These are phyloP conservation scores for Scotopteryx bipunctaria DNA, from an alignment of 2,888 invertebrate species.

Conservation along the genomic window DNA sequence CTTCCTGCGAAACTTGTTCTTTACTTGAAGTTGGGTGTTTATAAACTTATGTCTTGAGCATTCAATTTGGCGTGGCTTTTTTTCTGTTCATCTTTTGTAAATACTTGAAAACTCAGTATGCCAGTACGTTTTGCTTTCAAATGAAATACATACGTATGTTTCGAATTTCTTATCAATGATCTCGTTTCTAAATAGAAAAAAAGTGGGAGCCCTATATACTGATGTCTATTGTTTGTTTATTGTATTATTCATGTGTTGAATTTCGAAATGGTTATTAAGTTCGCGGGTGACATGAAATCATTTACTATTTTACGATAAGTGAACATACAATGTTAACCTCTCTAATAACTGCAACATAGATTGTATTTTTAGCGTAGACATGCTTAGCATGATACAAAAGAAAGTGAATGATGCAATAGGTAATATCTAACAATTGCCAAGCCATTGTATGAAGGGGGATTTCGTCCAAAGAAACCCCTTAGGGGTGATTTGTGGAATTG, in stretches of 20 bases:
- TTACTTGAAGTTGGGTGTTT: constrained; percentile 14
- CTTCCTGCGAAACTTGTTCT: constrained; percentile 35
- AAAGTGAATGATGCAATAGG: no score
- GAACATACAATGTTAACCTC: not conserved
- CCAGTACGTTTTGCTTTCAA: no score
- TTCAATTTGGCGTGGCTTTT: constrained; percentile 20
- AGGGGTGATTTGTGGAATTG: no score
- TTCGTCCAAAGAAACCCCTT: no score
- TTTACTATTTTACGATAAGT: constrained; percentile 31
- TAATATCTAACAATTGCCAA: no score
- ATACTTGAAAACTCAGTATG: not conserved
- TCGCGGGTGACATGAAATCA: constrained; percentile 29
- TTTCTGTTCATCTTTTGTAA: constrained; percentile 5
- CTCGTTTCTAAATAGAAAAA: not conserved
- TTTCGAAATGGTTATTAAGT: constrained; percentile 35
- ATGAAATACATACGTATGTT: no score
- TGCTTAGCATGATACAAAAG: no score
- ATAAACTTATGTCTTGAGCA: constrained; percentile 14
- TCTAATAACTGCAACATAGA: not conserved
- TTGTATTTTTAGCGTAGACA: no score
- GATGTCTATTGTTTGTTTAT: constrained; percentile 38
- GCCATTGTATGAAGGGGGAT: no score
- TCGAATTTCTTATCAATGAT: no score
- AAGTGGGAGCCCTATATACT: constrained; percentile 40
- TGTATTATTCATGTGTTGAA: constrained; percentile 37